These are phyloP conservation scores for Caenorhabditis sp. DNA, from an alignment of 2,888 invertebrate genomes.

Conservation along the genomic window DNA sequence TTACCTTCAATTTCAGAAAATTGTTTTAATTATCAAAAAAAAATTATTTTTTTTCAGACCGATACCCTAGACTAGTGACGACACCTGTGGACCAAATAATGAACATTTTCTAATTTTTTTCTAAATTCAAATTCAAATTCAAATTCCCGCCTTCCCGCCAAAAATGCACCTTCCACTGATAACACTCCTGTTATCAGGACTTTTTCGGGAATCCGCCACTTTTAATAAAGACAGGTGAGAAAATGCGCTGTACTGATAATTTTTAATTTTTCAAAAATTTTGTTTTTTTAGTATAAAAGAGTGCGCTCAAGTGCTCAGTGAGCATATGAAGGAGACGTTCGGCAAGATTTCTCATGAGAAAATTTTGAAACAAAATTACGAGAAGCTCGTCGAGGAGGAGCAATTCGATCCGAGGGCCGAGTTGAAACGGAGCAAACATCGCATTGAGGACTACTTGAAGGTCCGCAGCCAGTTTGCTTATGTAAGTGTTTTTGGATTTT, in stretches of 20 bases:
- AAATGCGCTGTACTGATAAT: background rate
- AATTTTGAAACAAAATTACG: slow-evolving; percentile 75
- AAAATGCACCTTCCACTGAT: background rate
- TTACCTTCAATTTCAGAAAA: background rate
- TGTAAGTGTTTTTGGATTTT: slow-evolving; percentile 60
- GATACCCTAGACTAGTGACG: slow-evolving; percentile 4
- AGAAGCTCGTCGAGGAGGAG: slow-evolving; percentile 76
- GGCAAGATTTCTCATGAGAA: slow-evolving; percentile 74
- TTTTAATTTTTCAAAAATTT: slow-evolving; percentile 2
- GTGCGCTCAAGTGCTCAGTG: slow-evolving; percentile 71
- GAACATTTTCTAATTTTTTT: background rate
- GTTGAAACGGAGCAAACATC: slow-evolving; percentile 74
- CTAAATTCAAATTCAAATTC: background rate
- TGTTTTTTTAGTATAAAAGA: slow-evolving; percentile 71
- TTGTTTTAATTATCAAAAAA: background rate
- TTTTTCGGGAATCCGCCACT: slow-evolving; percentile 6
- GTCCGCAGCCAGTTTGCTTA: slow-evolving; percentile 79
- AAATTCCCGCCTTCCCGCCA: too few species aligned
- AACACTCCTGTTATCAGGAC: background rate
- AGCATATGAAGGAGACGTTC: slow-evolving; percentile 71
- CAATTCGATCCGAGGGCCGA: slow-evolving; percentile 80
- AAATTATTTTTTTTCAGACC: background rate
- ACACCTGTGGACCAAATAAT: background rate
- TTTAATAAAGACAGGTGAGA: slow-evolving; percentile 51
- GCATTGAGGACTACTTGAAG: slow-evolving; percentile 79